Base-by-base conservation (phyloP, 2,113 vertebrate species). In the Dermatemys mawii region DNA sequence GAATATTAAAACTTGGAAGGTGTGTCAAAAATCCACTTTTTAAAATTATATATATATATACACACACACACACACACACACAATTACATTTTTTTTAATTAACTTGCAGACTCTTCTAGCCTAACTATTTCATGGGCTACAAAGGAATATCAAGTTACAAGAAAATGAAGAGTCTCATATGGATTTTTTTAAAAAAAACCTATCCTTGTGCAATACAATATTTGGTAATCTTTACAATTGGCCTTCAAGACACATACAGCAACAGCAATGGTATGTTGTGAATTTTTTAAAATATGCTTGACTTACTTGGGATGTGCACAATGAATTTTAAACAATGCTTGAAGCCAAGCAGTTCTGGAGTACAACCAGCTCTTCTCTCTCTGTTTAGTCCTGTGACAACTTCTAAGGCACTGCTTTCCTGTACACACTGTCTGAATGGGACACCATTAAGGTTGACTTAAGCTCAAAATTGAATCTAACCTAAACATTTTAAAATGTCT, bases 241-340 rank as follows among this genome's bases (percentile, higher is more conserved):
- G 54, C 24, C 54, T 55, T 55, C 9, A 55, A 94, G 90, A 53
- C 21, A 80, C 90, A 96, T 92, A 95, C 90, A 85, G 49, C 73
- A 75, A 91, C 60, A 96, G 90, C 60, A 85, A 35, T 60, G 88
- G 44, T 49, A 95, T 81, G 90, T 81, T 83, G 35, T 78, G 35
- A 96, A 91, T 88, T 88, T 84, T 95, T 91, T 90, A 89, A 95
- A 93, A 89, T 87, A 95, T 32, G 35, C 73, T 87, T 97, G 96
- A 97, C 95, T 95, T 97, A 96, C 91, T 96, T 97, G 83, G 55
- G 78, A n/a, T 11, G 26, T 67, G 92, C 91, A 81, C 44, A 81
- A 90, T 5, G 88, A 89, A 91, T 83, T 50, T 1, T 1, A 41
- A 79, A 63, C 67, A 67, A 86, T 44, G 2, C 27, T 63, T 81